phyloP scores from a whole-genome alignment of 1,140 invertebrate species.

The Heliothis subflexa region DNA sequence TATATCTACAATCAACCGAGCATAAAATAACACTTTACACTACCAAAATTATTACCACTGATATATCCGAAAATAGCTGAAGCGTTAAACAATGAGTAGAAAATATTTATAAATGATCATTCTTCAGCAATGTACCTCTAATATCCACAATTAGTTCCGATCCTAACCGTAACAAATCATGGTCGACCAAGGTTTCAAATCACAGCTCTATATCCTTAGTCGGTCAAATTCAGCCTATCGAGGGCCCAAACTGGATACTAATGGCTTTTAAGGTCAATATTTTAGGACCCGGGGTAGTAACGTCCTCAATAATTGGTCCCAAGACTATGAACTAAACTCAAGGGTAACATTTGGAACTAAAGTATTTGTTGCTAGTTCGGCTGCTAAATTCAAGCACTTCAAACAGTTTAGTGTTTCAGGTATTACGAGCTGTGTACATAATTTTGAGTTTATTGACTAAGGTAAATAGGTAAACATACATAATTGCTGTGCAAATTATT shows the following conservation, averaged over 20 bases:
- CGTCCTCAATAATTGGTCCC: conserved; percentile 71
- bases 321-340: conserved; percentile 54
- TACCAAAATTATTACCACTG: too few species aligned
- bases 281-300: conserved; percentile 67
- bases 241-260: conserved; percentile 67
- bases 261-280: conserved; percentile 77
- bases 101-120: too few species aligned
- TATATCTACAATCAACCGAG: too few species aligned
- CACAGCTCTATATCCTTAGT: conserved; percentile 62
- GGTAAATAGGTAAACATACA: not conserved
- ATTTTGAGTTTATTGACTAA: conserved; percentile 23
- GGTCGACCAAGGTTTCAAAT: conserved; percentile 53
- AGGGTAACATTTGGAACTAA: conserved; percentile 53
- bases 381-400: conserved; percentile 50
- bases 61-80: too few species aligned
- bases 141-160: conserved; percentile 9
- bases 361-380: conserved; percentile 50
- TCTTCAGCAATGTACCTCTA: too few species aligned
- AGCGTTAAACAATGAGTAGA: too few species aligned
- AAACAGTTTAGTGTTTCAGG: conserved; percentile 24
- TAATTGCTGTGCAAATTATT: not conserved
- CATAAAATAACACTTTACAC: too few species aligned
- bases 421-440: conserved; percentile 3
- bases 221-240: conserved; percentile 69
- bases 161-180: conserved; percentile 32